These are phyloP conservation scores for Copidosoma floridanum DNA, from an alignment of 1,140 invertebrate species.

Conservation along the genomic window DNA sequence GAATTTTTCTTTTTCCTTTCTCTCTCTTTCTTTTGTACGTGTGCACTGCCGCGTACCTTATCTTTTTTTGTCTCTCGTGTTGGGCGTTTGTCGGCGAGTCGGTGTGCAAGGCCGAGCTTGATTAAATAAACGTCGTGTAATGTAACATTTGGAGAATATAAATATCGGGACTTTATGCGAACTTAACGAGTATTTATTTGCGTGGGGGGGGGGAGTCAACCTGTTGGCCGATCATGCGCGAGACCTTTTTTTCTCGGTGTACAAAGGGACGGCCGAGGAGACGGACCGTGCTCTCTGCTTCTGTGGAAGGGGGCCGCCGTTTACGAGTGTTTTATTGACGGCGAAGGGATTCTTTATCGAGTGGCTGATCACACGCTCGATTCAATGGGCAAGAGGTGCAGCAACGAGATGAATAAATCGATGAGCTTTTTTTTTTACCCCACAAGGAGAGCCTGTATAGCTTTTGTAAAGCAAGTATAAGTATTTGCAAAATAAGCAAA, in stretches of 20 bases:
- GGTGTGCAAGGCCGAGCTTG: not conserved
- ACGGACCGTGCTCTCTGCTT: too few relatives aligned
- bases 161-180: constrained; percentile 4
- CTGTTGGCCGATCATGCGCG: constrained; percentile 14
- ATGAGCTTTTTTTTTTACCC: too few relatives aligned
- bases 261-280: too few relatives aligned
- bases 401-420: too few relatives aligned
- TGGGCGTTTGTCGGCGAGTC: not conserved
- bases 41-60: too few relatives aligned
- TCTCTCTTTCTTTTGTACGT: too few relatives aligned
- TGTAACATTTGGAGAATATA: constrained; percentile 9
- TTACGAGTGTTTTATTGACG: constrained; percentile 3
- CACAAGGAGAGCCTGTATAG: not conserved
- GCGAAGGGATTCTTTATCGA: not conserved
- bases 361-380: not conserved
- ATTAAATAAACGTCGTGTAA: constrained; percentile 15
- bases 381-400: not conserved
- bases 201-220: too few relatives aligned
- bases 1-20: too few relatives aligned
- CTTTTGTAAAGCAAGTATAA: too few relatives aligned
- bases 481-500: too few relatives aligned
- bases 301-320: not conserved
- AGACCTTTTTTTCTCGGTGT: not conserved
- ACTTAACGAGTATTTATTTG: constrained; percentile 20
- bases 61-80: too few relatives aligned